phyloP scores from a whole-genome alignment of 2,888 invertebrate species.

The Suillia variegata region DNA sequence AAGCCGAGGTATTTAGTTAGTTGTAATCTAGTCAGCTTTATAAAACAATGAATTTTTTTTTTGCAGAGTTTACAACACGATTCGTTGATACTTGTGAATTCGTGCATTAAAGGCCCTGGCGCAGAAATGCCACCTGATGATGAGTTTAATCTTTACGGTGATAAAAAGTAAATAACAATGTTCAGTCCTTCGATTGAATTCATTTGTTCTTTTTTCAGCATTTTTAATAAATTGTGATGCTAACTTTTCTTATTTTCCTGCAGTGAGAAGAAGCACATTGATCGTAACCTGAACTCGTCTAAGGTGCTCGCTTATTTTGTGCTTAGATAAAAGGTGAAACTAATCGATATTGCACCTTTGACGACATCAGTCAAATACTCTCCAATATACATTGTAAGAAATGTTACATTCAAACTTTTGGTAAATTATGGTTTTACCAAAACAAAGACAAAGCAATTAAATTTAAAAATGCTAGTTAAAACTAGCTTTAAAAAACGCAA shows the following conservation, averaged over 20 bases:
- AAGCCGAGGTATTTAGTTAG: slow-evolving; percentile 1
- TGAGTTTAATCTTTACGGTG: slow-evolving; percentile 42
- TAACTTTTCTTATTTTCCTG: neutral
- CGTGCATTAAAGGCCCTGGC: slow-evolving; percentile 33
- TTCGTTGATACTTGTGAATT: slow-evolving; percentile 9
- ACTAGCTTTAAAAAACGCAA: no score
- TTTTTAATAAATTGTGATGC: neutral
- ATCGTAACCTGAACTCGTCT: neutral
- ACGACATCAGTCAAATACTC: no score
- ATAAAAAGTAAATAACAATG: slow-evolving; percentile 33
- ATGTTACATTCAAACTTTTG: no score
- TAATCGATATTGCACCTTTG: no score
- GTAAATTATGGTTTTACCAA: no score
- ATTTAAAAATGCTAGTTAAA: no score
- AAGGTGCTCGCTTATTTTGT: neutral
- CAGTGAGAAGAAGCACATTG: slow-evolving; percentile 28
- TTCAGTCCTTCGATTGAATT: no score
- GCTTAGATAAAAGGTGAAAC: neutral
- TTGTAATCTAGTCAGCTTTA: no score
- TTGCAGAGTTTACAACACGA: slow-evolving; percentile 12
- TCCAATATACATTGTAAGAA: no score
- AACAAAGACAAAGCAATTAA: no score
- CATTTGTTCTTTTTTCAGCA: neutral
- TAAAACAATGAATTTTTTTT: neutral
- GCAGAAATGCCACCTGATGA: slow-evolving; percentile 37